Evolutionary conservation across 2,888 invertebrate genomes (phyloP), one percentile per base, ranked within the genome.

Genomic region (Leucoma salicis): DNA sequence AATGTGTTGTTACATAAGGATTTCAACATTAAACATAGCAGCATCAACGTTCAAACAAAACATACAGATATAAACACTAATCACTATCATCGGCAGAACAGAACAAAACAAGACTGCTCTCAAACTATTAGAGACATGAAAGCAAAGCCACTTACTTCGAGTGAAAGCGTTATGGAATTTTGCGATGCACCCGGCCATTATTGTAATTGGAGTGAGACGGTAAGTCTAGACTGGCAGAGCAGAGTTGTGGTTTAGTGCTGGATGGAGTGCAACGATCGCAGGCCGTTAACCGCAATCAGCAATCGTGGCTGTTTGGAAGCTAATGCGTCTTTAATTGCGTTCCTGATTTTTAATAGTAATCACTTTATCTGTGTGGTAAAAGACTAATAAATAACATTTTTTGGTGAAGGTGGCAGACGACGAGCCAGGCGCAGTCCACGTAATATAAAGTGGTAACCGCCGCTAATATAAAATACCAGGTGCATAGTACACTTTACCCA

Each of bases 111-210:
- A 55, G 44, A 63, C 33, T 53, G 45, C 53, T 57, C 57, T 62
- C 55, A 56, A 54, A 47, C 62, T 64, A 74, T 72, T 68, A 70
- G 60, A 62, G 61, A 69, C 66, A 77, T 65, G 75, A 80, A 80
- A 81, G 80, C 76, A 74, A 78, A 74, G 70, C 70, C 70, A 70
- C 66, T 73, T 62, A 68, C 56, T 65, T 29, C 53, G 40, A 72
- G 84, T 79, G 84, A 84, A 84, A 84, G 84, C 82, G 71, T 63
- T 74, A 78, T 78, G 71, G 82, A 74, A 80, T 76, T 78, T 70
- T 53, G 75, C 74, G 79, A 81, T 78, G 77, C 75, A 74, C 73
- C 73, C 65, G 58, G 55, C 66, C 57, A 74, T 76, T 74, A 77
- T 63, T 61, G 73, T 70, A 83, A 83, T 74, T 79, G 73, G 82